Evolutionary conservation across 1,140 invertebrate genomes (phyloP).

Genomic region (Monomorium pharaonis): DNA sequence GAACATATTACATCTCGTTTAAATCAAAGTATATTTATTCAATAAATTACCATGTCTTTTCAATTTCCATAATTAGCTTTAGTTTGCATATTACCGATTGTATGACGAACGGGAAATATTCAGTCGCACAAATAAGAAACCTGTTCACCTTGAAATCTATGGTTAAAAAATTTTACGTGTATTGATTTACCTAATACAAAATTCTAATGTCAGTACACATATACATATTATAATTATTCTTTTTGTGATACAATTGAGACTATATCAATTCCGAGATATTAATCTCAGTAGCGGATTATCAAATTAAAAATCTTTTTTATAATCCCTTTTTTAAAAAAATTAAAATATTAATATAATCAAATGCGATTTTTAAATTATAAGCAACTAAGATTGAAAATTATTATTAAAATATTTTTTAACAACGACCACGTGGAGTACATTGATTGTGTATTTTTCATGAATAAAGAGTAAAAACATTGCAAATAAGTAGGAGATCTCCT

Average conservation of each 20-base stretch:
- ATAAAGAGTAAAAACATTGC: too few species aligned
- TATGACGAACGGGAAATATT: conserved; percentile 2
- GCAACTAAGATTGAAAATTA: not conserved
- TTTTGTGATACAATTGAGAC: not conserved
- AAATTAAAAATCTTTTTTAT: not conserved
- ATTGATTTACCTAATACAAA: not conserved
- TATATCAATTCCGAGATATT: not conserved
- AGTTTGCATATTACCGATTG: not conserved
- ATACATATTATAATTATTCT: not conserved
- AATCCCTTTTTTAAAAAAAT: not conserved
- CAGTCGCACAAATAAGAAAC: not conserved
- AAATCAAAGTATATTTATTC: conserved; percentile 7
- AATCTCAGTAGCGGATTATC: not conserved
- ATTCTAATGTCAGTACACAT: not conserved
- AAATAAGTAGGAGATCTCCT: too few species aligned
- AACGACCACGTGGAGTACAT: too few species aligned
- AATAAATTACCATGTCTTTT: conserved; percentile 9
- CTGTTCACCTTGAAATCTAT: conserved; percentile 31
- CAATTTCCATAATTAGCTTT: conserved; percentile 15
- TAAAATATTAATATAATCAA: not conserved
- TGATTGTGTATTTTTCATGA: too few species aligned
- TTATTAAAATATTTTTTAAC: not conserved
- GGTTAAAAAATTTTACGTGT: not conserved
- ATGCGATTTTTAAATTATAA: not conserved
- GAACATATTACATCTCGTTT: not conserved